Conservation (phyloP, 2,113 vertebrate species). For the Hiodon alosoides region DNA sequence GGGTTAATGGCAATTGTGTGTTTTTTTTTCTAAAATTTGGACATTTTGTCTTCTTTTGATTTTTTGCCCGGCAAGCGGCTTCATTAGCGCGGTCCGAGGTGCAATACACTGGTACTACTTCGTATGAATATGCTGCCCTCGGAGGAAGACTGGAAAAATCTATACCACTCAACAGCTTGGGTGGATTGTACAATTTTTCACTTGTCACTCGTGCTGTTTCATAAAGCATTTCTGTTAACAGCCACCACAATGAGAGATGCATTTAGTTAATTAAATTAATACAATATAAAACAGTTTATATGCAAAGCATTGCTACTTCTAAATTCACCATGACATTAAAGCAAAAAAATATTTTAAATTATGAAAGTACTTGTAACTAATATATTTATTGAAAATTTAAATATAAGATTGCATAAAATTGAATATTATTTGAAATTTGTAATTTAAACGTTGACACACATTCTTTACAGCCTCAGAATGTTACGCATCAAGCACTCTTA, state of each 20-base stretch:
- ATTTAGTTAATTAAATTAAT: slow-evolving; percentile 7
- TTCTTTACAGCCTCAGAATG: no score
- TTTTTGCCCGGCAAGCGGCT: slow-evolving; percentile 12
- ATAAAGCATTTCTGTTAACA: slow-evolving; percentile 23
- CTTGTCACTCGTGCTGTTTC: slow-evolving; percentile 2
- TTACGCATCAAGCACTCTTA: neutral
- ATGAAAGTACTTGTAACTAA: neutral
- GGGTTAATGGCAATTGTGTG: slow-evolving; percentile 30
- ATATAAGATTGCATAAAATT: neutral
- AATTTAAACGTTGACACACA: no score
- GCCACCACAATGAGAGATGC: slow-evolving; percentile 23
- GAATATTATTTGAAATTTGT: neutral
- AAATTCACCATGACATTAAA: neutral
- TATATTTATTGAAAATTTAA: neutral
- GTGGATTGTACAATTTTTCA: slow-evolving; percentile 13
- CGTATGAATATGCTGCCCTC: slow-evolving; percentile 26
- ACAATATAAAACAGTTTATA: neutral
- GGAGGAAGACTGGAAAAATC: slow-evolving; percentile 25
- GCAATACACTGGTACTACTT: slow-evolving; percentile 4
- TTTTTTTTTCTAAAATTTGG: slow-evolving; percentile 19
- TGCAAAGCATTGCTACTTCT: neutral
- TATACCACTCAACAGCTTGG: slow-evolving; percentile 15
- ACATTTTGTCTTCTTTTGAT: neutral
- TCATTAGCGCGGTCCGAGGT: slow-evolving; percentile 11
- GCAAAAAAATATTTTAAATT: neutral